Base-by-base conservation (phyloP, 2,888 invertebrate genomes). In the Chrysolina haemoptera region DNA sequence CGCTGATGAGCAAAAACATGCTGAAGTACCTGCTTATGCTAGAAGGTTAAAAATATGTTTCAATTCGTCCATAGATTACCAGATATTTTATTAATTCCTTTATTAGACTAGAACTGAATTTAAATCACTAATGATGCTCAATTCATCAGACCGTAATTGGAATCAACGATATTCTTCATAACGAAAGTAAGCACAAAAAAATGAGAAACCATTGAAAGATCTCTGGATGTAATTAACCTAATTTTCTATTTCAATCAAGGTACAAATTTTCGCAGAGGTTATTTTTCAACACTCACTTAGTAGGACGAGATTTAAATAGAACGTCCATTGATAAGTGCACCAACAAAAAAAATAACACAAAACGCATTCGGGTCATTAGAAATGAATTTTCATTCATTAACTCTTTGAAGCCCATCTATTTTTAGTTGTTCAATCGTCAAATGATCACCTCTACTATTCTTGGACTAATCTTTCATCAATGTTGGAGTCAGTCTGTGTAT, bases 371-470 rank as follows among this genome's bases (percentile, higher is more conserved):
- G 67, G 67, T 70, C 73, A 70, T 72, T 70, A 72, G 69, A 73
- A 76, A 70, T 76, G 70, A 70, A 76, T 76, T 75, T 76, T 73
- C 75, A 76, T 76, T 76, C 75, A 76, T 73, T 76, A 73, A 64
- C 67, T 20, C 64, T 67, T 67, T 53, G 67, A 67, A 53, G 67
- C 53, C 6, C 20, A 41, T 70, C 63, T 76, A 73, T 76, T 73
- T 73, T 46, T 48, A 68, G 64, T 55, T 40, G 67, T 16, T 67
- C 67, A 67, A 50, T 67, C 67, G 55, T 53, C 67, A 40, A 53
- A 55, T 53, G 67, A 67, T 67, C 35, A 68, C 59, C 62, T 50
- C 67, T 40, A 16, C 70, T 68, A 53, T 67, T 67, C 18, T 67
- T 67, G 53, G 40, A 67, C 53, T 5, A 20, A 20, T 67, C 67